Conservation (phyloP, 2,888 invertebrate species). For the Heliothis peltigera region DNA sequence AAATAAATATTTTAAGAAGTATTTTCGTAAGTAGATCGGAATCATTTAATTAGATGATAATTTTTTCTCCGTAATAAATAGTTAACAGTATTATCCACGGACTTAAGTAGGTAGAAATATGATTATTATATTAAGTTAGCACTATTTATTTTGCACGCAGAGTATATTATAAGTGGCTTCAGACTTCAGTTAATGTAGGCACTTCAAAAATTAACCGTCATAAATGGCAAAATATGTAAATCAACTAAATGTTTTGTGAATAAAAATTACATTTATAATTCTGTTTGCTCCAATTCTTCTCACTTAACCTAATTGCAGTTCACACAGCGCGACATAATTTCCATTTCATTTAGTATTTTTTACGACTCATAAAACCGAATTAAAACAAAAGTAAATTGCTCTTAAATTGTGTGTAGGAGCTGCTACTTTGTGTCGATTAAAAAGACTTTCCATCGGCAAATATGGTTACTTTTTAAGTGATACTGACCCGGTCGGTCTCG, state of each 20-base stretch:
- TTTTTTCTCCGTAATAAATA: background rate
- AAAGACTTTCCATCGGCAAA: slow-evolving; percentile 38
- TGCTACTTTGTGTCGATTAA: slow-evolving; percentile 53
- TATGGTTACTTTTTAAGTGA: slow-evolving; percentile 45
- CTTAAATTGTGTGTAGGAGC: slow-evolving; percentile 59
- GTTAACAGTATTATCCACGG: background rate
- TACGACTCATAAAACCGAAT: slow-evolving; percentile 73
- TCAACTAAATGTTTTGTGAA: slow-evolving; percentile 53
- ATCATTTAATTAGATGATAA: background rate
- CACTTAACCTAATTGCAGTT: slow-evolving; percentile 73
- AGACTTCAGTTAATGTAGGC: slow-evolving; percentile 9
- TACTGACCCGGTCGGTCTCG: slow-evolving; percentile 41
- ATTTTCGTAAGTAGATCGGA: slow-evolving; percentile 62
- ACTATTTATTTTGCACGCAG: slow-evolving; percentile 47
- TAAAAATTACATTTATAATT: slow-evolving; percentile 64
- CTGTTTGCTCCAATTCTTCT: slow-evolving; percentile 70
- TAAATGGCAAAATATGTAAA: slow-evolving; percentile 49
- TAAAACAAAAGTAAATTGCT: slow-evolving; percentile 59
- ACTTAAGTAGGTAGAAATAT: background rate
- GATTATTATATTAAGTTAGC: slow-evolving; percentile 1
- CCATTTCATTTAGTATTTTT: slow-evolving; percentile 75
- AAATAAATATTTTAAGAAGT: slow-evolving; percentile 75
- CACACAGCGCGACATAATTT: slow-evolving; percentile 65
- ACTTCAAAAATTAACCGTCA: slow-evolving; percentile 16
- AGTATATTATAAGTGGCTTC: slow-evolving; percentile 3